phyloP scores from a whole-genome alignment of 2,797 vertebrate species.

The Tolypeutes matacus region DNA sequence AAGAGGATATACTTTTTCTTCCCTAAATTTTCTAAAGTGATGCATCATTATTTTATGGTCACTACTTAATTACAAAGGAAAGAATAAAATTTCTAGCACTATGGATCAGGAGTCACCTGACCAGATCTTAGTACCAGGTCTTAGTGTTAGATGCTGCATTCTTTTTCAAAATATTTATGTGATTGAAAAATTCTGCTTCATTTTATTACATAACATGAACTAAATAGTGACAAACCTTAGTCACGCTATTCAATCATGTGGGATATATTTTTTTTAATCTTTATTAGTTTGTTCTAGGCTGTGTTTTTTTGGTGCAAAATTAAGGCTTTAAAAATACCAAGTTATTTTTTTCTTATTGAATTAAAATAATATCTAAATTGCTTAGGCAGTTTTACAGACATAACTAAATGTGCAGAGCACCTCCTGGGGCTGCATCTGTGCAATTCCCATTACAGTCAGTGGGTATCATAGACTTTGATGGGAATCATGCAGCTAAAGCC shows the following conservation, averaged over 20 bases:
- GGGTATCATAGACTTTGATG: not conserved
- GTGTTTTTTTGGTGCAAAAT: constrained; percentile 37
- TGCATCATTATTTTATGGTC: not conserved
- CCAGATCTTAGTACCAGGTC: not conserved
- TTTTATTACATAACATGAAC: not conserved
- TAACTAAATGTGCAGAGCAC: constrained; percentile 54
- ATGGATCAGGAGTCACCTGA: not conserved
- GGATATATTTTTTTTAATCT: not conserved
- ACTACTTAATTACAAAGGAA: not conserved
- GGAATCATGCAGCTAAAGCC: not conserved
- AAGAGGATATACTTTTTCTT: not conserved
- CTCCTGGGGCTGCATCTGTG: constrained; percentile 4
- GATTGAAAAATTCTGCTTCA: not conserved
- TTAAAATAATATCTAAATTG: constrained; percentile 65
- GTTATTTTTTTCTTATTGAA: constrained; percentile 58
- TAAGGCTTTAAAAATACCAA: constrained; percentile 39
- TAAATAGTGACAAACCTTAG: not conserved
- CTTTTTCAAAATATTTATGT: not conserved
- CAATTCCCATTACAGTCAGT: constrained; percentile 43
- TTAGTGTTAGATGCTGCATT: not conserved
- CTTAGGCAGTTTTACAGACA: constrained; percentile 57
- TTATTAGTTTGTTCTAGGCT: constrained; percentile 51
- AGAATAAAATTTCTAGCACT: not conserved
- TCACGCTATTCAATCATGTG: constrained; percentile 25
- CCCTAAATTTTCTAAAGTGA: not conserved